phyloP scores from a whole-genome alignment of 2,113 vertebrate genomes.

The Canis aureus region DNA sequence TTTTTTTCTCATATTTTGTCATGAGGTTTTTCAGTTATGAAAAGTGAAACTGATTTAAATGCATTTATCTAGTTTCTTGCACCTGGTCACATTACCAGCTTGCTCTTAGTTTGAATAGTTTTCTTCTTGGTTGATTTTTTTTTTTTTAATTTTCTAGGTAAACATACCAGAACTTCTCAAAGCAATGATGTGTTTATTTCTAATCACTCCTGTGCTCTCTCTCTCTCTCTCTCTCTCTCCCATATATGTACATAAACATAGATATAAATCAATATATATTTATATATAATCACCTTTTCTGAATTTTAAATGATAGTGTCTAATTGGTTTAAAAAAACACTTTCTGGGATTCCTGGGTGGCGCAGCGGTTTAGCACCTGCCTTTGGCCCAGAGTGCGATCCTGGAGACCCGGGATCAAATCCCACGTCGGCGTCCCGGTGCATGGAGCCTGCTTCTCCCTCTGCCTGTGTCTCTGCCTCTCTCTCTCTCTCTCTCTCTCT shows the following conservation, averaged over 20 bases:
- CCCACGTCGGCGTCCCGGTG: no score
- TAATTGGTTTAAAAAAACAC: background rate
- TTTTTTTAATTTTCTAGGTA: background rate
- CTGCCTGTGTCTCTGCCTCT: no score
- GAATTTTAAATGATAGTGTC: background rate
- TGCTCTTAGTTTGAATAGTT: background rate
- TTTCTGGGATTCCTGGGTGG: no score
- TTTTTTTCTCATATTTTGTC: background rate
- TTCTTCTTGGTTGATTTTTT: background rate
- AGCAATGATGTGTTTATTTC: background rate
- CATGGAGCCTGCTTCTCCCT: no score
- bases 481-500: no score
- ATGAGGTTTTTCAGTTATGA: background rate
- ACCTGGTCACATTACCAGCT: background rate
- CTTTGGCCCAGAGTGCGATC: no score
- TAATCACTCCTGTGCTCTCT: background rate
- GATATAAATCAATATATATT: background rate
- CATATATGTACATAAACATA: background rate
- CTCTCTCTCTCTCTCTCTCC: background rate
- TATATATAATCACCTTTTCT: background rate
- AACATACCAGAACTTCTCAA: background rate
- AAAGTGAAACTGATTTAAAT: background rate
- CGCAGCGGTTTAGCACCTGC: rapidly evolving
- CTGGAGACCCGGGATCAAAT: no score
- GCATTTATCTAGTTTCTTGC: background rate